Percentiles rank a stretch among this genome's conserved stretches.
These are phyloP conservation scores for Zaprionus kolodkinae DNA, from an alignment of 1,140 invertebrate species.

Conservation along the genomic window DNA sequence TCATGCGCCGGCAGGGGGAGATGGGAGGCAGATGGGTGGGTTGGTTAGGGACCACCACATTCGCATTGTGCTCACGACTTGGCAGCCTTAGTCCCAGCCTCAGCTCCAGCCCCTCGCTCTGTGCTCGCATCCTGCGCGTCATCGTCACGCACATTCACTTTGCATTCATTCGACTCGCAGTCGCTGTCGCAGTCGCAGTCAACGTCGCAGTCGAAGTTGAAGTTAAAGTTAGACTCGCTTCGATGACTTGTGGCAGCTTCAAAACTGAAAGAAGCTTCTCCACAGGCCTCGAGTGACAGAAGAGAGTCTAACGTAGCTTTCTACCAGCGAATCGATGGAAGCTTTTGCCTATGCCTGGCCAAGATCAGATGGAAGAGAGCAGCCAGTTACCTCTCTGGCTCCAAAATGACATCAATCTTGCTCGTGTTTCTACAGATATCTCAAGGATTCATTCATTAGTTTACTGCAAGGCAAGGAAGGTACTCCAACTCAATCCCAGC, in stretches of 20 bases:
- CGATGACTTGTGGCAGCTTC: background rate
- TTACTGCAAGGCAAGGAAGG: background rate
- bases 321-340: too few species aligned
- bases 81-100: background rate
- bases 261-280: background rate
- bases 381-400: background rate
- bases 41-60: conserved; percentile 14
- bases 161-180: conserved; percentile 72
- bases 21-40: background rate
- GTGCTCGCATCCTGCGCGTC: conserved; percentile 42
- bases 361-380: too few species aligned
- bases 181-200: conserved; percentile 11
- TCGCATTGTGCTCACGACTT: conserved; percentile 40
- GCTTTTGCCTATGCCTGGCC: too few species aligned
- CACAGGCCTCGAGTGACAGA: background rate
- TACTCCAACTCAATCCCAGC: too few species aligned
- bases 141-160: conserved; percentile 77
- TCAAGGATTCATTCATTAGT: conserved; percentile 8
- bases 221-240: conserved; percentile 20
- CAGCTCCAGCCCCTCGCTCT: conserved; percentile 4
- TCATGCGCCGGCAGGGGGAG: conserved; percentile 46
- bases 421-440: background rate
- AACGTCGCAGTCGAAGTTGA: conserved; percentile 10
- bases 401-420: background rate
- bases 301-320: too few species aligned